Percentiles rank a stretch among this genome's conserved stretches.
Evolutionary conservation across 2,888 invertebrate species (phyloP).

Genomic region (Ferdinandea cuprea): DNA sequence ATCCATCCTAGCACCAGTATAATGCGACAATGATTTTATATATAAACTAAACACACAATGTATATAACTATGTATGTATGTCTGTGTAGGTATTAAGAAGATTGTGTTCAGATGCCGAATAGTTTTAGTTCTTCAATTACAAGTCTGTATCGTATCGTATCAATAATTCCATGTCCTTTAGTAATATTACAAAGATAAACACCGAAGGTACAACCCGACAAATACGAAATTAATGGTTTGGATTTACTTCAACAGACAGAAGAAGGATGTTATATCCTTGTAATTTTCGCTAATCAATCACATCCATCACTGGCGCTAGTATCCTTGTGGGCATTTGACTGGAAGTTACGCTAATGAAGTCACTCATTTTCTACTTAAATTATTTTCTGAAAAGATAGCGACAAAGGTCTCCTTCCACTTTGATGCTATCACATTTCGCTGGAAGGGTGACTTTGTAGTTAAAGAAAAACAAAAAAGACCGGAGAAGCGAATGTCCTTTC

Average conservation of each 20-base stretch:
- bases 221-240: conserved; percentile 38
- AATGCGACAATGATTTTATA: conserved; percentile 27
- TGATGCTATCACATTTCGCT: conserved; percentile 4
- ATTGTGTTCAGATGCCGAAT: conserved; percentile 32
- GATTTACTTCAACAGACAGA: conserved; percentile 26
- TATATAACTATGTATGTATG: background rate
- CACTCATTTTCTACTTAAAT: background rate
- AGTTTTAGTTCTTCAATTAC: background rate
- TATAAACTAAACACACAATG: background rate
- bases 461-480: background rate
- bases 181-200: conserved; percentile 14
- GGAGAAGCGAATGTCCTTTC: background rate
- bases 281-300: conserved; percentile 27
- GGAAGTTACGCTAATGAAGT: conserved; percentile 26
- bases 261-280: conserved; percentile 21
- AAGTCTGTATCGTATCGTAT: background rate
- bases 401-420: background rate
- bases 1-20: conserved; percentile 37
- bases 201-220: conserved; percentile 15
- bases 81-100: conserved; percentile 19
- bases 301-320: conserved; percentile 10
- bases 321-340: conserved; percentile 16
- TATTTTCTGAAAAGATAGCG: conserved; percentile 7
- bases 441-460: background rate
- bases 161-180: conserved; percentile 26